Evolutionary conservation across 2,888 invertebrate species (phyloP), one percentile per base, ranked within the genome.

Genomic region (Gasteruption jaculator): DNA sequence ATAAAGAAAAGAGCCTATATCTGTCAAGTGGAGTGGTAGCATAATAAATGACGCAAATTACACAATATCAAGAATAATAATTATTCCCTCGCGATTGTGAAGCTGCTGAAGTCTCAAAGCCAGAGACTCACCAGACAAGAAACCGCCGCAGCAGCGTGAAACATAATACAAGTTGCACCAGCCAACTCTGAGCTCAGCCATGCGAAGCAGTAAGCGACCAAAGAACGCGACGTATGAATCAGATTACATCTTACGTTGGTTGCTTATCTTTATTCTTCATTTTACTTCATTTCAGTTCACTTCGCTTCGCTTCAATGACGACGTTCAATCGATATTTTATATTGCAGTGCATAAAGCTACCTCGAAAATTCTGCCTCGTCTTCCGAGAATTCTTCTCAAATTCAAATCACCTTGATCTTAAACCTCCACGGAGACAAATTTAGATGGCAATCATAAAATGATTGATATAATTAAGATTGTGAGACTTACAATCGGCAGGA

Each of bases 111-210:
- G 46, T 39, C 38, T 45, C 41, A 30, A 53, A 50, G 45, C 49
- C 43, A 46, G 38, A 45, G 54, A 61, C 56, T 58, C 50, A 58
- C 56, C 60, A 60, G 61, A 61, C 63, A 61, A 63, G 64, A 67
- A 69, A n/a, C n/a, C n/a, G n/a, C 68, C 68, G 61, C 68, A 67
- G 60, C 56, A 58, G 63, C 62, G 59, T 69, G 70, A 68, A 70
- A 70, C 61, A 63, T 68, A 68, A 70, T 70, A 63, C 68, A 68
- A 63, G 66, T 63, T 67, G 68, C 68, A 68, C 65, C 66, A 64
- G 65, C 61, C 58, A 58, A 56, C 53, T 54, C 57, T 52, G 60
- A 62, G 59, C 61, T 62, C 65, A 64, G 61, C 64, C 64, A 66
- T 63, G 65, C 66, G 64, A 64, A 61, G 54, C 61, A 57, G 56